phyloP scores from a whole-genome alignment of 2,113 vertebrate genomes.

The Mobula birostris region DNA sequence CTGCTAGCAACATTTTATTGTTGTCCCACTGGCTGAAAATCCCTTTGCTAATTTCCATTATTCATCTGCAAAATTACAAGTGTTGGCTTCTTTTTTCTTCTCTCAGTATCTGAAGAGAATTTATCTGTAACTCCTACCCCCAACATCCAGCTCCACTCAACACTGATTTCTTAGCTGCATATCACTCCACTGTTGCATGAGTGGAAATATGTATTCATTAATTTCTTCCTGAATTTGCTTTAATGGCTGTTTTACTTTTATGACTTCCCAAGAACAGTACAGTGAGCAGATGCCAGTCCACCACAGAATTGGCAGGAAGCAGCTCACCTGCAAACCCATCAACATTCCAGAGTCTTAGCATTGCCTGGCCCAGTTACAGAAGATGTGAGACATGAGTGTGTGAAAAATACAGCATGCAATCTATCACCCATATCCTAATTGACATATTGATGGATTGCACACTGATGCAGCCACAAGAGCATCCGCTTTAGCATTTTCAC shows the following conservation, averaged over 20 bases:
- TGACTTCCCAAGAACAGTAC: background rate
- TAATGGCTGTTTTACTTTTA: background rate
- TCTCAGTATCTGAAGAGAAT: no score
- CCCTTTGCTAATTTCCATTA: no score
- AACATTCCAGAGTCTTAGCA: background rate
- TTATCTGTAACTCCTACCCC: background rate
- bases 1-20: no score
- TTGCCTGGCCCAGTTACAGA: background rate
- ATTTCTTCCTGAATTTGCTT: background rate
- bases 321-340: background rate
- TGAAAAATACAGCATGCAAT: constrained; percentile 3
- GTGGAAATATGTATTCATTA: background rate
- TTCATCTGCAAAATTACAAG: no score
- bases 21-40: no score
- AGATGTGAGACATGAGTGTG: background rate
- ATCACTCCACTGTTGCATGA: no score
- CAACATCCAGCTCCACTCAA: no score
- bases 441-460: constrained; percentile 3
- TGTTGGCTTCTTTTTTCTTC: no score
- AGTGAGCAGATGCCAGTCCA: background rate
- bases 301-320: background rate
- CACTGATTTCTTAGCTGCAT: background rate
- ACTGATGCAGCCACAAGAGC: background rate
- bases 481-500: background rate
- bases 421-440: constrained; percentile 15